Evolutionary conservation across 2,888 invertebrate genomes (phyloP).

Genomic region (Nemoura dubitans): DNA sequence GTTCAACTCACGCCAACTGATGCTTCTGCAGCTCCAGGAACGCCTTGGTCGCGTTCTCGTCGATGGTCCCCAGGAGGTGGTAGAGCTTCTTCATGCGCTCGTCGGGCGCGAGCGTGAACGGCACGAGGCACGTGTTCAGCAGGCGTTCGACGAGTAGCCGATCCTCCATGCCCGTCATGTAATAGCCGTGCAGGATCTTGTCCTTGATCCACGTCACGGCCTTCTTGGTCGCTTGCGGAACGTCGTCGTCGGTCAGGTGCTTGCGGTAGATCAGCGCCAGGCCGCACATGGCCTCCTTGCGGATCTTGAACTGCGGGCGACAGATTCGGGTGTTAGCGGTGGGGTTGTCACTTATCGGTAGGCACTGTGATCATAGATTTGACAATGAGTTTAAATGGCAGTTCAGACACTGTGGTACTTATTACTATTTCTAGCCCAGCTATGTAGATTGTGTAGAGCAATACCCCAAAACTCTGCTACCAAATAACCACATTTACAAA

Average conservation of each 20-base stretch:
- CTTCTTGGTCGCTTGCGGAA: constrained; percentile 84
- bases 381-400: too few species aligned
- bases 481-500: too few species aligned
- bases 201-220: constrained; percentile 97
- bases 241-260: constrained; percentile 82
- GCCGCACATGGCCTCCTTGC: constrained; percentile 95
- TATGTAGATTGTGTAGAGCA: too few species aligned
- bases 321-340: constrained; percentile 43
- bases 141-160: constrained; percentile 87
- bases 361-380: too few species aligned
- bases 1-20: constrained; percentile 71
- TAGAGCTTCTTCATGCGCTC: constrained; percentile 94
- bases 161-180: constrained; percentile 69
- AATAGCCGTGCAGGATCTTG: constrained; percentile 87
- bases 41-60: constrained; percentile 93
- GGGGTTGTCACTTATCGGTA: too few species aligned
- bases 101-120: constrained; percentile 85
- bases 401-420: too few species aligned
- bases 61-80: constrained; percentile 90
- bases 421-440: too few species aligned
- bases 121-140: constrained; percentile 93
- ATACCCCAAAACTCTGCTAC: too few species aligned
- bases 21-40: constrained; percentile 93
- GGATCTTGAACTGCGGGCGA: constrained; percentile 82
- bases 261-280: constrained; percentile 93